Evolutionary conservation across 1,140 invertebrate species (phyloP).

Genomic region (Drosophila insularis): DNA sequence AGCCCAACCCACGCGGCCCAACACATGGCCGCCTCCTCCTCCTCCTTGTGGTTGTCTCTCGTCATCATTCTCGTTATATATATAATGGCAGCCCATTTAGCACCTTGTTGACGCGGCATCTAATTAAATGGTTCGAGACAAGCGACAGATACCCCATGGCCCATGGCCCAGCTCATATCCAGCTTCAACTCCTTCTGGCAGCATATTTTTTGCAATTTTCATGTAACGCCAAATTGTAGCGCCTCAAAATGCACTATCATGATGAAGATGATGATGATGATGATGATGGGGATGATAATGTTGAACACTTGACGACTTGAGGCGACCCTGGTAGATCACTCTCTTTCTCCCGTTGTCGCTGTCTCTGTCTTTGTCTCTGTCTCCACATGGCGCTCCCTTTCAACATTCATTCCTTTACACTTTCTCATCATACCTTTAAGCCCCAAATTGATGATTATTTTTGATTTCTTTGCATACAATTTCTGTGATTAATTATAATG

Average conservation of each 20-base stretch:
- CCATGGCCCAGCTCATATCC: not conserved
- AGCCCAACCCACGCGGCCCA: slow-evolving; percentile 51
- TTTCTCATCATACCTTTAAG: slow-evolving; percentile 61
- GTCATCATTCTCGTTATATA: not conserved
- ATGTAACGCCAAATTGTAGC: slow-evolving; percentile 78
- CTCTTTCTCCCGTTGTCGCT: not conserved
- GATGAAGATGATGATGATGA: slow-evolving; percentile 39
- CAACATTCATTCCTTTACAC: slow-evolving; percentile 46
- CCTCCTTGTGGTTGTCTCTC: not conserved
- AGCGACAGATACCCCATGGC: slow-evolving; percentile 20
- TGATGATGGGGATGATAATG: slow-evolving; percentile 49
- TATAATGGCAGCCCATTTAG: slow-evolving; percentile 75
- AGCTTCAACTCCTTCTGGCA: slow-evolving; percentile 9
- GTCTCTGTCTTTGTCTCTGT: slow-evolving; percentile 2
- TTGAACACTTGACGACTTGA: slow-evolving; percentile 38
- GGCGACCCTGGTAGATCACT: not conserved
- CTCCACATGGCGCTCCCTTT: slow-evolving; percentile 44
- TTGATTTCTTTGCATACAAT: slow-evolving; percentile 69
- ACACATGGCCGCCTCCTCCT: slow-evolving; percentile 16
- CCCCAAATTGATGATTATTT: slow-evolving; percentile 72
- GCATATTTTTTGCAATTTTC: slow-evolving; percentile 56
- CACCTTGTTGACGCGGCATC: slow-evolving; percentile 81
- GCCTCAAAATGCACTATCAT: slow-evolving; percentile 46
- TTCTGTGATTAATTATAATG: slow-evolving; percentile 77
- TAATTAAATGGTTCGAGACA: slow-evolving; percentile 68